phyloP scores from a whole-genome alignment of 2,888 invertebrate species.

The Leucania comma region DNA sequence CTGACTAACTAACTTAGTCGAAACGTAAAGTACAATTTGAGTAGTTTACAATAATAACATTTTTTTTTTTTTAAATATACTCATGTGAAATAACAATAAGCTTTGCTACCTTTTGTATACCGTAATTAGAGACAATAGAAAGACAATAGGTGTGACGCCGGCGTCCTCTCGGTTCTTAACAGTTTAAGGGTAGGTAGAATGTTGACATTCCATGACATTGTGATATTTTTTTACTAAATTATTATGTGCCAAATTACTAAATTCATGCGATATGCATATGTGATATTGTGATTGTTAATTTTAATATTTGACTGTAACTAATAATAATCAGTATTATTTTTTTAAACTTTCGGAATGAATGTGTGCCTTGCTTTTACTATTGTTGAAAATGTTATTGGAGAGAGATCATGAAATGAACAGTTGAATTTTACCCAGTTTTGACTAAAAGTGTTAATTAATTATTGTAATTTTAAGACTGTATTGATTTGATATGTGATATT shows the following conservation, averaged over 20 bases:
- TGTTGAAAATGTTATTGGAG: slow-evolving; percentile 32
- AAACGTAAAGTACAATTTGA: slow-evolving; percentile 5
- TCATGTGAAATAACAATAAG: slow-evolving; percentile 7
- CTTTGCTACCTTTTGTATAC: too few species aligned
- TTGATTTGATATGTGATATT: slow-evolving; percentile 53
- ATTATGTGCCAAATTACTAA: slow-evolving; percentile 68
- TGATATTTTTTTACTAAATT: slow-evolving; percentile 62
- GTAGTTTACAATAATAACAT: slow-evolving; percentile 14
- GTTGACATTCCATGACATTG: slow-evolving; percentile 60
- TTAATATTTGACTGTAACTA: slow-evolving; percentile 59
- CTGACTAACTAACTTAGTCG: fast-evolving
- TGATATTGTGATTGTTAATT: slow-evolving; percentile 57
- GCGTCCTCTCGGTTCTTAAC: too few species aligned
- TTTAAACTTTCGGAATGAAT: slow-evolving; percentile 39
- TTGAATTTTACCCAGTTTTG: slow-evolving; percentile 26
- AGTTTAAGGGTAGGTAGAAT: slow-evolving; percentile 2
- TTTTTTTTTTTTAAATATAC: not conserved
- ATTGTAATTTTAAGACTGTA: slow-evolving; percentile 41
- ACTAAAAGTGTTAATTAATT: slow-evolving; percentile 38
- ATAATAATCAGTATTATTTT: slow-evolving; percentile 69
- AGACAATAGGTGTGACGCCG: too few species aligned
- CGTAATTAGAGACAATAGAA: too few species aligned
- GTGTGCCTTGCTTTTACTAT: slow-evolving; percentile 58
- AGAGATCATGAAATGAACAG: slow-evolving; percentile 5
- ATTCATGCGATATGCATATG: slow-evolving; percentile 47